Conservation (phyloP, 2,888 invertebrate genomes). For the Dasysyrphus tricinctus region DNA sequence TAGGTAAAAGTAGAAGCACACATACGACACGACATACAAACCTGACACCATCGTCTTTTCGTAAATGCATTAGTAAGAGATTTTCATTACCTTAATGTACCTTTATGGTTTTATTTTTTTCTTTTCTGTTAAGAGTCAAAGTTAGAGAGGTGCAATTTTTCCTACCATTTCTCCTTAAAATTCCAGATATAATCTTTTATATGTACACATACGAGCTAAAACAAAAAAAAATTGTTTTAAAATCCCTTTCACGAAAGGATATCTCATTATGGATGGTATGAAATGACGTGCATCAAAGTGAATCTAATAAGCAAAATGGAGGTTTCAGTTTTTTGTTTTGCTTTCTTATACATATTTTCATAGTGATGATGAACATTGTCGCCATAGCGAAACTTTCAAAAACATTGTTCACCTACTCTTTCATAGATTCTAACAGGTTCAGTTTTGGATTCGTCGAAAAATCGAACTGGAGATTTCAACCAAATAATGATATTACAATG, state of each 20-base stretch:
- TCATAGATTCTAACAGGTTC: too few relatives aligned
- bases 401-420: not conserved
- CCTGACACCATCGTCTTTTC: not conserved
- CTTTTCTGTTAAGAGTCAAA: conserved; percentile 11
- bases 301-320: conserved; percentile 64
- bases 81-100: conserved; percentile 46
- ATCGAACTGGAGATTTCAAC: not conserved
- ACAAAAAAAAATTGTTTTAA: conserved; percentile 12
- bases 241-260: conserved; percentile 37
- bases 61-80: not conserved
- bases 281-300: conserved; percentile 52
- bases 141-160: not conserved
- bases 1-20: not conserved
- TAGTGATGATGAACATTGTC: not conserved
- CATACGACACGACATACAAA: not conserved
- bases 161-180: not conserved
- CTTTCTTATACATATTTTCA: not conserved
- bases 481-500: too few relatives aligned
- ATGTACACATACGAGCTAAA: not conserved
- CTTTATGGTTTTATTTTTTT: conserved; percentile 21
- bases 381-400: not conserved
- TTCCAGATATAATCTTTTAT: not conserved
- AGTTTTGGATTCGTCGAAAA: too few relatives aligned
- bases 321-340: not conserved
- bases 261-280: conserved; percentile 40